Base-by-base conservation (phyloP, 1,140 invertebrate genomes). In the Pissodes strobi region DNA sequence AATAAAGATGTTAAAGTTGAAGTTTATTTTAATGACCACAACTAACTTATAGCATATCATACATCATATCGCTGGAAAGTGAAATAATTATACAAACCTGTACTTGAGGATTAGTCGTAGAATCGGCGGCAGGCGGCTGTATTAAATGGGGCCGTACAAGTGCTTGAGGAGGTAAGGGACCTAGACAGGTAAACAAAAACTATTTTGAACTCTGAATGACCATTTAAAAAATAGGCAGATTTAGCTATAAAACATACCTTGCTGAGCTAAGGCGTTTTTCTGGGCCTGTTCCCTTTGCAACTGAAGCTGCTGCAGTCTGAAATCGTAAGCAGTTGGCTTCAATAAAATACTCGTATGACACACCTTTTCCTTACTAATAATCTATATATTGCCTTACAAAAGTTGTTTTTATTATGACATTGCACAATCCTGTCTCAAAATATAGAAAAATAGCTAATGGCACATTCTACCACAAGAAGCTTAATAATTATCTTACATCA, bases 241-340 rank as follows among this genome's bases (percentile, higher is more conserved):
- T 25, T 23, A 8, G 1, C 18, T n/a, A 25, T 41, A 39, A 8
- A 39, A 46, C 19, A 10, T 52, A 64, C 60, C 30, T 51, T 57
- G 58, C 34, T 68, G 68, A 2, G 56, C 59, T 12, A 70, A 30
- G 15, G 64, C 63, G 18, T 68, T 69, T 34, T 71, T 72, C 46
- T 74, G 69, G 6, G 69, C 78, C 67, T 84, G 82, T 37, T 84
- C 83, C 6, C 81, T 71, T 71, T 85, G 84, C 65, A 82, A 79
- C 67, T 84, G 81, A 56, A 84, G 80, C 61, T 84, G 79, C 67
- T 85, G 81, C 66, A 84, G 74, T 22, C 82, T 64, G 17, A 15
- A 41, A 64, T 12, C 15, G 5, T 30, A 25, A 75, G 71, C 10
- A n/a, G n/a, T n/a, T n/a, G n/a, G n/a, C n/a, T n/a, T n/a, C n/a